Percentiles rank a stretch among this genome's conserved stretches.
Evolutionary conservation across 2,797 vertebrate species (phyloP).

Genomic region (Rhinella marina): DNA sequence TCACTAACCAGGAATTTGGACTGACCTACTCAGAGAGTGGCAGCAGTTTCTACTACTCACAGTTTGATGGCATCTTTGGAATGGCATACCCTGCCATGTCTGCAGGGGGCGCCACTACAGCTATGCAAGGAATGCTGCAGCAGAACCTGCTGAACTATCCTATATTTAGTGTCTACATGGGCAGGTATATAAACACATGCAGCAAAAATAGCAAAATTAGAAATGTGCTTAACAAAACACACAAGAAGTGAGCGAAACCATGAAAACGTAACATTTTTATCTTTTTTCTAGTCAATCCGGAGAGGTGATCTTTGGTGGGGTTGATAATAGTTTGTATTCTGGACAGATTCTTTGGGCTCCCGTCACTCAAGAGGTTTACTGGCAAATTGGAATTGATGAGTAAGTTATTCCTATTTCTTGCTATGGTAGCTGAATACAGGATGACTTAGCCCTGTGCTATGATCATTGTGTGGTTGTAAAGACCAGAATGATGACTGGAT

Average conservation of each 20-base stretch:
- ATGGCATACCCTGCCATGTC: conserved; percentile 72
- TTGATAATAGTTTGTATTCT: conserved; percentile 71
- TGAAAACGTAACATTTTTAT: neutral
- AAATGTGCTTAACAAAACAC: no score
- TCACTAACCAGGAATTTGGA: conserved; percentile 73
- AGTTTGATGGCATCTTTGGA: conserved; percentile 75
- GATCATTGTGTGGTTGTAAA: neutral
- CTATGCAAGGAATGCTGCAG: conserved; percentile 70
- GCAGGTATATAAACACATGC: conserved; percentile 63
- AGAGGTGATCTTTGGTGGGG: conserved; percentile 76
- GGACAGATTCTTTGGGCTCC: conserved; percentile 78
- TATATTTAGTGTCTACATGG: conserved; percentile 72
- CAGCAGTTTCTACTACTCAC: conserved; percentile 68
- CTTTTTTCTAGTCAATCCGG: conserved; percentile 65
- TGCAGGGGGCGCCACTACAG: conserved; percentile 69
- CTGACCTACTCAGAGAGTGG: conserved; percentile 73
- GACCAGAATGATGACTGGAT: neutral
- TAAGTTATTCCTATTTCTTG: conserved; percentile 66
- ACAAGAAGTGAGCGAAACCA: neutral
- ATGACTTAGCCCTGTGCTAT: neutral
- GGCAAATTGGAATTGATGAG: conserved; percentile 78
- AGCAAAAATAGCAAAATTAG: neutral
- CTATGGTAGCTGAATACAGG: neutral
- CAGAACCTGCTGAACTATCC: conserved; percentile 68
- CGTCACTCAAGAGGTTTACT: conserved; percentile 76